Evolutionary conservation across 2,797 vertebrate genomes (phyloP), one percentile per base, ranked within the genome.

Genomic region (Psittacula echo): DNA sequence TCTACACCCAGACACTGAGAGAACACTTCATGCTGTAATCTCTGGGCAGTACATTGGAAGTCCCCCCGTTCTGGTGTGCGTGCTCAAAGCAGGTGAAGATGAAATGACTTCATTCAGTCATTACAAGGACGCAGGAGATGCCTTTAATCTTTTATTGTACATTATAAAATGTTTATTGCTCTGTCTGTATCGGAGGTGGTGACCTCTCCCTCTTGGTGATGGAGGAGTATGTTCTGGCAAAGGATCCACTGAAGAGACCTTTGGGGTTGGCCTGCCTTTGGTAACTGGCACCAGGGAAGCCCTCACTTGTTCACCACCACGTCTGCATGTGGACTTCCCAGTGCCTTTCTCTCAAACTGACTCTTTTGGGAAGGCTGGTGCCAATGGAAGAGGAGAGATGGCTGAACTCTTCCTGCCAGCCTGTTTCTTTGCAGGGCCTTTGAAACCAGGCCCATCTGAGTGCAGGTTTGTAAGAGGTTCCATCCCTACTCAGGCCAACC

Each of bases 101-200:
- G 47, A 58, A 77, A 32, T 9, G 17, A 27, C 58, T 32, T 1
- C 74, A 83, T 39, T 24, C 67, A 54, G 50, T 58, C 24, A 1
- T 65, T 83, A 34, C 73, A 68, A 93, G 87, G 82, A 95, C 94
- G 91, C 94, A 48, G 67, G 94, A 95, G 93, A 92, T 89, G 91
- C 95, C 97, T 97, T 98, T 97, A 92, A 96, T 96, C 95, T 97
- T 97, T 98, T 97, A 97, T 98, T 97, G 95, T 97, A 96, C 96
- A 94, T 98, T 98, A 98, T 97, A 98, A 98, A 98, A 97, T 97
- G 97, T 95, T 98, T 98, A 98, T 98, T 98, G 98, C 98, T 98
- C 97, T 98, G 96, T 97, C 97, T 97, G 96, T 90, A 96, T 97
- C 92, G 93, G 97, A 98, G 97, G 97, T 97, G 96, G 85, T 87